Base-by-base conservation (phyloP, 2,888 invertebrate genomes). In the Drosophila macrothrix region DNA sequence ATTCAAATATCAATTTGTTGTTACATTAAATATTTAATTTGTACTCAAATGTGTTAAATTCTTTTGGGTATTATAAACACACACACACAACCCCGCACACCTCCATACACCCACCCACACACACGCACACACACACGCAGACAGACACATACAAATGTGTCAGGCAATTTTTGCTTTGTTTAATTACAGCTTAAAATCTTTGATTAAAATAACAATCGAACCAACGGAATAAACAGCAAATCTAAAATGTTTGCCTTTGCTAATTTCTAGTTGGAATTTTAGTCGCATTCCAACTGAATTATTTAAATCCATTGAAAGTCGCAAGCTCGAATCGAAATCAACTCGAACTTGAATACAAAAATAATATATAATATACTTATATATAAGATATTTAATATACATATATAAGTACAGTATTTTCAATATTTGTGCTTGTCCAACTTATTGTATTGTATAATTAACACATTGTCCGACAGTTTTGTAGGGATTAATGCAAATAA, bases 1-100 rank as follows among this genome's bases (percentile, higher is more conserved):
- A 86, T 86, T 86, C 88, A 86, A 86, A 86, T 86, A 86, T 88
- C 86, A 86, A 86, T 86, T 86, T 86, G 86, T 86, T 86, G 90
- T 86, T 86, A 87, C 90, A 84, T 85, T 86, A 83, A 86, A 86
- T 89, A 86, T 86, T 86, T 89, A 89, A 86, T 89, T 86, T 89
- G 88, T 85, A 86, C 90, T 89, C 89, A 87, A 86, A 86, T 86
- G 86, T 88, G 90, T 89, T 86, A 89, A 89, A 89, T 89, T 86
- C 86, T 83, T 85, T 86, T 70, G 86, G 90, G 86, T 82, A 85
- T 85, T 85, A 85, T 72, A 72, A 74, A 70, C 65, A 75, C 65
- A 75, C 63, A 9, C 22, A 46, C 46, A 14, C 14, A 22, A 14
- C 7, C 22, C 14, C 22, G 22, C 46, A 14, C 43, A 43, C n/a